Evolutionary conservation across 2,113 vertebrate genomes (phyloP).

Genomic region (Ictalurus furcatus): DNA sequence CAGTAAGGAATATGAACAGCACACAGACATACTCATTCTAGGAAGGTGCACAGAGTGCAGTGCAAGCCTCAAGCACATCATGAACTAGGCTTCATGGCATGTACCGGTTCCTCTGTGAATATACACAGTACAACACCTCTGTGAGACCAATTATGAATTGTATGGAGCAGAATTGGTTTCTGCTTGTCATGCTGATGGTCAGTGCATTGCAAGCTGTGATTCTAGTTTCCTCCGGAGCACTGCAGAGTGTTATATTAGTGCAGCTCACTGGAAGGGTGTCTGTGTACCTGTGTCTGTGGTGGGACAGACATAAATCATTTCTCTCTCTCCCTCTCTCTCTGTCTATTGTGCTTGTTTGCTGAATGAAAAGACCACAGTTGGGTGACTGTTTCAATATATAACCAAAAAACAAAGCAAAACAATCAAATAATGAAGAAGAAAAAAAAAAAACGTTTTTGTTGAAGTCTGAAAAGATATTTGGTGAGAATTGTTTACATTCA

Average conservation of each 20-base stretch:
- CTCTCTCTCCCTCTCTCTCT: conserved; percentile 21
- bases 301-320: conserved; percentile 30
- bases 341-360: conserved; percentile 42
- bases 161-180: background rate
- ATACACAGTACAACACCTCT: background rate
- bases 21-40: background rate
- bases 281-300: conserved; percentile 36
- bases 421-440: background rate
- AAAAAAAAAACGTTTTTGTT: background rate
- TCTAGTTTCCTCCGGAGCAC: conserved; percentile 25
- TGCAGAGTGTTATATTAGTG: conserved; percentile 51
- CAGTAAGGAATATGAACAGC: background rate
- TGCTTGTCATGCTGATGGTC: background rate
- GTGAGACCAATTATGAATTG: background rate
- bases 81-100: background rate
- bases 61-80: background rate
- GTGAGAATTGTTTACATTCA: background rate
- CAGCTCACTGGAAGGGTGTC: conserved; percentile 30
- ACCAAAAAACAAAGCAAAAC: background rate
- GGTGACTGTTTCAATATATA: background rate
- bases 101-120: background rate
- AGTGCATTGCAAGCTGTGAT: background rate
- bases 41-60: background rate
- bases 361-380: background rate
- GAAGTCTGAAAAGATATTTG: background rate